Evolutionary conservation across 2,113 vertebrate species (phyloP).

Genomic region (Boleophthalmus pectinirostris): DNA sequence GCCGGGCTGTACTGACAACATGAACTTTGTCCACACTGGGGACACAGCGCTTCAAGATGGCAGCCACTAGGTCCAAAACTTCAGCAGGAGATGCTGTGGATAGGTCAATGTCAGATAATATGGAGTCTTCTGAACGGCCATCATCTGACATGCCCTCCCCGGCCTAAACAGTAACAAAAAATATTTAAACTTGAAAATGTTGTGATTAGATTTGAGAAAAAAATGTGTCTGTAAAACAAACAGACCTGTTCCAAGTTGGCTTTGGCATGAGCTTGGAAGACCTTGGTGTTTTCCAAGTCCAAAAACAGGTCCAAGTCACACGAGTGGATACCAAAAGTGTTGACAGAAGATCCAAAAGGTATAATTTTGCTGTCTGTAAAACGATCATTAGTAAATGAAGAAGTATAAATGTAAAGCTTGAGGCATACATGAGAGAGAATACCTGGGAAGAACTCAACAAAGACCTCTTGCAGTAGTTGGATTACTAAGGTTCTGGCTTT

Average conservation of each 20-base stretch:
- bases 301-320: slow-evolving; percentile 92
- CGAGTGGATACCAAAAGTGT: slow-evolving; percentile 85
- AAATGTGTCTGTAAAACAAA: not conserved
- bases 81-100: slow-evolving; percentile 70
- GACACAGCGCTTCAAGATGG: slow-evolving; percentile 86
- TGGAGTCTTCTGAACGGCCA: slow-evolving; percentile 79
- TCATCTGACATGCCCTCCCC: slow-evolving; percentile 72
- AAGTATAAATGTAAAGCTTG: not conserved
- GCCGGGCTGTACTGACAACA: slow-evolving; percentile 81
- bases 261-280: slow-evolving; percentile 75
- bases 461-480: slow-evolving; percentile 87
- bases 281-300: slow-evolving; percentile 85
- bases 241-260: slow-evolving; percentile 64
- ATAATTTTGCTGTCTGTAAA: slow-evolving; percentile 82
- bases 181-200: not conserved
- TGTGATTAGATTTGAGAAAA: not conserved
- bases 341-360: slow-evolving; percentile 90
- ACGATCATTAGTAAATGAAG: not conserved
- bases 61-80: slow-evolving; percentile 83
- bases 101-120: slow-evolving; percentile 82
- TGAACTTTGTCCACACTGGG: slow-evolving; percentile 88
- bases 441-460: slow-evolving; percentile 91
- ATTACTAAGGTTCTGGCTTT: slow-evolving; percentile 81
- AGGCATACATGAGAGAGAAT: not conserved
- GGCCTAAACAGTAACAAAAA: slow-evolving; percentile 37